Evolutionary conservation across 2,113 vertebrate genomes (phyloP).

Genomic region (Motacilla tschutschensis): DNA sequence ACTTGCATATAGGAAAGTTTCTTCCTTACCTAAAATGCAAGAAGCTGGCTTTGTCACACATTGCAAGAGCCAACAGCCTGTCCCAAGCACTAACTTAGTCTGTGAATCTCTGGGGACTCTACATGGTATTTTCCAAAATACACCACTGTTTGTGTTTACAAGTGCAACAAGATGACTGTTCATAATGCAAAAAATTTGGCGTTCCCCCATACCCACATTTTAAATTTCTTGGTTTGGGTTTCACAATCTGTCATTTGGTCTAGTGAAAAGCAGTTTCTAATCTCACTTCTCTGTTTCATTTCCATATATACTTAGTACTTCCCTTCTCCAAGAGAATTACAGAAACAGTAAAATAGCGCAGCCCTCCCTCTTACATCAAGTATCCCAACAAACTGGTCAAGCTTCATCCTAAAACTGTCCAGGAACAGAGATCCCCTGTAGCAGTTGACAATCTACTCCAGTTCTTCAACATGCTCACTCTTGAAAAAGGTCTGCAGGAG

Average conservation of each 20-base stretch:
- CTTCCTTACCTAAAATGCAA: not conserved
- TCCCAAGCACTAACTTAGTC: not conserved
- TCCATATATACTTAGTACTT: not conserved
- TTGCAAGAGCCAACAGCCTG: not conserved
- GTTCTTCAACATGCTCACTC: not conserved
- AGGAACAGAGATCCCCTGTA: rapidly evolving
- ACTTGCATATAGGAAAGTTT: not conserved
- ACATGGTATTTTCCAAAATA: not conserved
- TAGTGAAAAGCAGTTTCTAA: not conserved
- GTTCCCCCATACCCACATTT: not conserved
- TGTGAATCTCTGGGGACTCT: not conserved
- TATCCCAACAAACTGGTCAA: not conserved
- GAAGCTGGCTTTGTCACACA: not conserved
- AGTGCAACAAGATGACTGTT: not conserved
- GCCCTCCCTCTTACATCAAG: not conserved
- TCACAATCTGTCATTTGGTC: not conserved
- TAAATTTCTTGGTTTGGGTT: not conserved
- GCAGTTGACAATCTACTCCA: not conserved
- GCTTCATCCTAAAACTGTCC: not conserved
- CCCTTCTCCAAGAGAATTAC: not conserved
- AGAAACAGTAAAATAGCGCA: not conserved
- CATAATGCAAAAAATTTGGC: not conserved
- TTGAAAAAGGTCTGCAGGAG: not conserved
- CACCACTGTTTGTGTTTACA: not conserved
- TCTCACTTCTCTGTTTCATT: constrained; percentile 18